Evolutionary conservation across 2,113 vertebrate genomes (phyloP), one percentile per base, ranked within the genome.

Genomic region (Dunckerocampus dactyliophorus): DNA sequence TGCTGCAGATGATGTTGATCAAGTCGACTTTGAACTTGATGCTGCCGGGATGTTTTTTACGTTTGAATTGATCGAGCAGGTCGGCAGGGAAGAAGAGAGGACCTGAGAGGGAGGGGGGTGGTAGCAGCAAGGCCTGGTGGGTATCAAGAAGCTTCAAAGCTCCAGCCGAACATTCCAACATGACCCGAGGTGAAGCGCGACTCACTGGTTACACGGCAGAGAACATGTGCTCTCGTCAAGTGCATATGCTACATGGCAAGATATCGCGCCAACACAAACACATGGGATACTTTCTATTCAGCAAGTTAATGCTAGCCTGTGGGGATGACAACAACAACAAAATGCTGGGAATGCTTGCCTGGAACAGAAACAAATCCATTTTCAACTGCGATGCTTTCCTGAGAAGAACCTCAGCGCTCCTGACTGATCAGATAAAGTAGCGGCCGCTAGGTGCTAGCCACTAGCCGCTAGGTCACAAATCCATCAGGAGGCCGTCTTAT

Each of bases 121-220:
- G 52, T 60, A 2, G 48, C 14, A 20, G 1, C 39, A 63, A 61
- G 71, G 76, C 60, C 81, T 78, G 78, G 37, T 65, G 81, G 71
- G 79, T 52, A 67, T 73, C 50, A 87, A 87, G 81, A 83, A 80
- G 74, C 79, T 84, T 87, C 83, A 87, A 84, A 87, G 81, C 71
- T 65, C 69, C 80, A 52, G 67, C 81, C 82, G 75, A 77, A 85
- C 77, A 77, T 63, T 75, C 70, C 63, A 72, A 79, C 79, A 67
- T 87, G 85, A 87, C 83, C 83, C 21, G 42, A 60, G 84, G 77
- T 87, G 79, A 82, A 74, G 71, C 67, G 53, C 56, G 24, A 72
- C 77, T 85, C 85, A 82, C 85, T 82, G 83, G 79, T 79, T 79
- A 67, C 77, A 69, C 53, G 51, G 64, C 71, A 77, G 65, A 79